These are phyloP conservation scores for Temnothorax longispinosus DNA, from an alignment of 1,140 invertebrate species.

Conservation along the genomic window DNA sequence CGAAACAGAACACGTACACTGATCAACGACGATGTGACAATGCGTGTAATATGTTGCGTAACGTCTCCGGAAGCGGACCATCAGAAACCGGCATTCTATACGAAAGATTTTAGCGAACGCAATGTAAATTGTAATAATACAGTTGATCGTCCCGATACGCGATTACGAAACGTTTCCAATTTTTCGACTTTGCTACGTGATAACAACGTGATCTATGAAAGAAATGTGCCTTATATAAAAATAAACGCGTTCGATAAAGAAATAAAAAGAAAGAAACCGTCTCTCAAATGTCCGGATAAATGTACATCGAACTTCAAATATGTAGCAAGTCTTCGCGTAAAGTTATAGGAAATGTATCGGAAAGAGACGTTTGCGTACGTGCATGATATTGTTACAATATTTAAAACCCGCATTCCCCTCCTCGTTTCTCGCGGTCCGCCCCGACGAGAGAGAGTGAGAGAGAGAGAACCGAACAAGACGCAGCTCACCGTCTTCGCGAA, in stretches of 20 bases:
- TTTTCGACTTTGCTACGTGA: background rate
- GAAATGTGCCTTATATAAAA: background rate
- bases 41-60: slow-evolving; percentile 13
- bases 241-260: background rate
- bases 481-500: slow-evolving; percentile 42
- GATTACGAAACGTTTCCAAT: background rate
- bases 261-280: background rate
- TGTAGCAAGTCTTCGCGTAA: background rate
- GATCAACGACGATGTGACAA: background rate
- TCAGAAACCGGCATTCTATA: slow-evolving; percentile 13
- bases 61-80: slow-evolving; percentile 31
- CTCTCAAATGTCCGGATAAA: background rate
- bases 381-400: background rate
- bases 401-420: background rate
- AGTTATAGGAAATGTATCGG: background rate
- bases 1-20: background rate
- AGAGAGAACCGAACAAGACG: slow-evolving; percentile 38
- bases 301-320: background rate
- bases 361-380: background rate
- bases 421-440: slow-evolving; percentile 8
- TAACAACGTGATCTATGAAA: background rate
- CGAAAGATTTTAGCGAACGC: background rate
- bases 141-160: background rate
- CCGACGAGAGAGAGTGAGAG: slow-evolving; percentile 15
- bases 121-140: background rate